Evolutionary conservation across 2,113 vertebrate genomes (phyloP), one percentile per base, ranked within the genome.

Genomic region (Mus spicilegus): DNA sequence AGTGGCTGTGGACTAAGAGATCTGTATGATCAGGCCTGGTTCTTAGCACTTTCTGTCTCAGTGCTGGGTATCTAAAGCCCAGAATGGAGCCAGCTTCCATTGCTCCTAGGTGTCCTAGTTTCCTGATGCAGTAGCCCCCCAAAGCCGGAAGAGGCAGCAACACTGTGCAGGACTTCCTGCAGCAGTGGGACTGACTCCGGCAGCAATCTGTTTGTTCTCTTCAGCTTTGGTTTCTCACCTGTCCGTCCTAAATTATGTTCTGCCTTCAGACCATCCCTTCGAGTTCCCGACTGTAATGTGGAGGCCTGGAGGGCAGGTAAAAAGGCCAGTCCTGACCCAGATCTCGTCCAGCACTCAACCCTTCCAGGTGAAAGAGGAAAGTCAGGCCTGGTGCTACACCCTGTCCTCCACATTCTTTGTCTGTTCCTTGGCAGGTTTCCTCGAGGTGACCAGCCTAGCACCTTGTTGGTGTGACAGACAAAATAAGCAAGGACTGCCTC

Each of bases 1-100:
- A 42, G 10, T 42, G 36, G 13, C 87, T 42, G n/a, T 84, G 69
- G 69, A 20, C n/a, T 33, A 36, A 56, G 6, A 73, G 22, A n/a
- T 39, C 56, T 42, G 36, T 39, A 42, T 24, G 24, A 82, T 7
- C 26, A 30, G 69, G 36, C 36, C 51, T 39, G n/a, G n/a, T 75
- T 65, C 20, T 54, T 13, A 95, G 42, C 9, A 51, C 65, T 81
- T 89, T 89, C 89, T 92, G 33, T 93, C 36, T 94, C 51, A 49
- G 82, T 49, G 61, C 72, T n/a, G 11, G 56, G 75, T 36, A 85
- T 86, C 80, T 85, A 88, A 67, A 73, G 49, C 69, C 63, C 77
- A 51, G 61, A 93, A 92, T 97, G 39, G 46, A 93, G 84, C 95
- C 96, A 86, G 42, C 86, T 95, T 95, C 90, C 86, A 75, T 93